A percentile compares a stretch with the other conserved stretches of the same genome.
Evolutionary conservation across 2,113 vertebrate genomes (phyloP).

Genomic region (Brachyhypopomus gauderio): DNA sequence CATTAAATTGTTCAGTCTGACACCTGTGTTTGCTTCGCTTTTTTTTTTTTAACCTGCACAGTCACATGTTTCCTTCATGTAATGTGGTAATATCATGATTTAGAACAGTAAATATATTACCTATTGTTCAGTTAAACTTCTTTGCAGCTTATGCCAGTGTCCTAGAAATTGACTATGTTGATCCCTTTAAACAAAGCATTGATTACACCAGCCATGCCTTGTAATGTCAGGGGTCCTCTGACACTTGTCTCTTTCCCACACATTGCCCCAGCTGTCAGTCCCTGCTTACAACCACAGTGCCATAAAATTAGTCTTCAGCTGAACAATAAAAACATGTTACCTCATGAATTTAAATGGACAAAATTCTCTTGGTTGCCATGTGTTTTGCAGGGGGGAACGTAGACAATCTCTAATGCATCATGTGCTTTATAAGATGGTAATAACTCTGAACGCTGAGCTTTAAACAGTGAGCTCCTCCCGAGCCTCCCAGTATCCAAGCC

Average conservation of each 20-base stretch:
- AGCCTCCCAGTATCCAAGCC: slow-evolving; percentile 11
- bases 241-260: background rate
- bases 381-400: slow-evolving; percentile 3
- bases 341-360: background rate
- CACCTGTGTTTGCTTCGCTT: too few relatives aligned
- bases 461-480: slow-evolving; percentile 9
- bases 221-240: too few relatives aligned
- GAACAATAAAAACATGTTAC: slow-evolving; percentile 3
- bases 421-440: slow-evolving; percentile 17
- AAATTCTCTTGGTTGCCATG: background rate
- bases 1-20: too few relatives aligned
- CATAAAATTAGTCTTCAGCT: background rate
- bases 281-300: background rate
- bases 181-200: background rate
- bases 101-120: too few relatives aligned
- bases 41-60: too few relatives aligned
- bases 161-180: background rate
- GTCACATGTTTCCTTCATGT: too few relatives aligned
- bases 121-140: background rate
- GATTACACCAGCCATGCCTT: background rate
- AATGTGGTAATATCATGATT: too few relatives aligned
- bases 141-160: background rate
- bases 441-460: slow-evolving; percentile 27
- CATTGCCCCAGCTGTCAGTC: background rate
- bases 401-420: background rate